A percentile compares a stretch with the other conserved stretches of the same genome.
phyloP scores from a whole-genome alignment of 2,888 invertebrate species.

The Uropetala carovei region DNA sequence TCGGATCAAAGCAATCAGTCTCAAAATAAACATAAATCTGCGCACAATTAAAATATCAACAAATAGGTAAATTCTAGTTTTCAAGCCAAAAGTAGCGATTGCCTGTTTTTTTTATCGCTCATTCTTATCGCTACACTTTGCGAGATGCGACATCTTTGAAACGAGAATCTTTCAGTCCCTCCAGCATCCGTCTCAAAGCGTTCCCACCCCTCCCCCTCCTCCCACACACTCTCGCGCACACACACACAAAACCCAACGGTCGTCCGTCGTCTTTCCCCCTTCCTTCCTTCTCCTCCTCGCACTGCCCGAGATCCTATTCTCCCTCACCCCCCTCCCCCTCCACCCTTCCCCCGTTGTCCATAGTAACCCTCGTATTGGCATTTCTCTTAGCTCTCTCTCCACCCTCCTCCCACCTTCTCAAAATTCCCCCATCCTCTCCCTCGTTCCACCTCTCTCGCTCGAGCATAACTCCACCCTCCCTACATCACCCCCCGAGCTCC shows the following conservation, averaged over 20 bases:
- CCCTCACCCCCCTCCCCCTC: not conserved
- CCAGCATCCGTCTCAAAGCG: not conserved
- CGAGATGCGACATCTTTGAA: slow-evolving; percentile 10
- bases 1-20: too few relatives aligned
- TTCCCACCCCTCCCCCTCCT: not conserved
- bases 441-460: not conserved
- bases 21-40: too few relatives aligned
- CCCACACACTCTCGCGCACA: too few relatives aligned
- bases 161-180: not conserved
- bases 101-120: not conserved
- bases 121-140: not conserved
- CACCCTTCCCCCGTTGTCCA: slow-evolving; percentile 47
- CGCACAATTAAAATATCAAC: too few relatives aligned
- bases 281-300: not conserved
- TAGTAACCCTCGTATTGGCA: slow-evolving; percentile 62
- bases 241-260: slow-evolving; percentile 41
- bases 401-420: not conserved
- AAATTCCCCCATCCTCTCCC: not conserved
- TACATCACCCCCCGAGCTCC: not conserved
- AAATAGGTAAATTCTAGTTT: too few relatives aligned
- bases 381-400: slow-evolving; percentile 51
- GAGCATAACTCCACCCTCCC: slow-evolving; percentile 8
- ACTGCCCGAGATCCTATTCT: slow-evolving; percentile 41
- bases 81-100: not conserved
- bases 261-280: slow-evolving; percentile 28